Evolutionary conservation across 2,797 vertebrate species (phyloP), one percentile per base, ranked within the genome.

Genomic region (Oceanodroma leucorhoa): DNA sequence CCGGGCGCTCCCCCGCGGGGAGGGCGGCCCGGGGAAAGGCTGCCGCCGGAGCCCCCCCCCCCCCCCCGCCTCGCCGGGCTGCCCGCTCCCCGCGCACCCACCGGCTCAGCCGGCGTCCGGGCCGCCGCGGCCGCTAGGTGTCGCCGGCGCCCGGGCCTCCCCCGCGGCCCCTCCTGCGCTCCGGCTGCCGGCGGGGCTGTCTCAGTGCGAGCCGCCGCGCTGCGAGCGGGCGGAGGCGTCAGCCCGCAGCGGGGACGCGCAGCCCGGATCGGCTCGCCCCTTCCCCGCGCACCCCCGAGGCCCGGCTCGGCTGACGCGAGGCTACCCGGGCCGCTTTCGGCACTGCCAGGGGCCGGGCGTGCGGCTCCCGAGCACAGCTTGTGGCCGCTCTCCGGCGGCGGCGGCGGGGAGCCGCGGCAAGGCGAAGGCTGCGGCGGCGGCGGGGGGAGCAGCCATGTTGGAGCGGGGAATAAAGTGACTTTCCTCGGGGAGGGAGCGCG

Each of bases 391-490:
- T 75, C 30, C 54, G n/a, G 76, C 60, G 55, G 34, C 69, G 67
- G 40, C 53, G 24, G 40, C 40, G 40, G 51, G 60, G 61, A 92
- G 89, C 62, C 57, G 83, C 76, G 71, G 67, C 66, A 30, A 88
- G 83, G 67, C 75, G 89, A 85, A 66, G 55, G 85, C 90, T 78
- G 93, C 84, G 26, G 81, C 83, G 24, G 80, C 83, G 60, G 83
- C 82, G 41, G 93, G 93, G 80, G 97, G 81, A 97, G 97, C 97
- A 97, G 98, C 97, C 98, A 98, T 98, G 98, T 98, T 98, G 97
- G 97, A 89, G 93, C 54, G 93, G 91, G 97, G 95, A 50, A 92
- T 96, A 81, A 90, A 96, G 96, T 96, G 96, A 96, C 97, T 96
- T 66, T 91, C 79, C 73, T 50, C 71, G 88, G 91, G 95, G 94